A percentile compares a stretch with the other conserved stretches of the same genome.
Conservation (phyloP, 2,888 invertebrate genomes). For the Tetanocera ferruginea region DNA sequence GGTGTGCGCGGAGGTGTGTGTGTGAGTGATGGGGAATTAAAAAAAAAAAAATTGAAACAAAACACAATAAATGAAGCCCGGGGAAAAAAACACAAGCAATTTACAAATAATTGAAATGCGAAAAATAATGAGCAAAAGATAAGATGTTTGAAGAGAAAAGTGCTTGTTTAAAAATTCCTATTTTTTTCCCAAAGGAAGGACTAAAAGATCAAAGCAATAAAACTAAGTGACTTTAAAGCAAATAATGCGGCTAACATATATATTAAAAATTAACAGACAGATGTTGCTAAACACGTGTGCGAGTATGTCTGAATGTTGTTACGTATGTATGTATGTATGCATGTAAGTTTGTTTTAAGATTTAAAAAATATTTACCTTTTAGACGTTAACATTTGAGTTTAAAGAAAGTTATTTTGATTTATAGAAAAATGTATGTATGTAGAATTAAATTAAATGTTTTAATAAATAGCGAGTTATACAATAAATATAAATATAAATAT, state of each 20-base stretch:
- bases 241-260: no score
- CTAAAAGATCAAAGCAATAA: no score
- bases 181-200: no score
- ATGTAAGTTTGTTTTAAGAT: not conserved
- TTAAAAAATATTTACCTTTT: conserved; percentile 23
- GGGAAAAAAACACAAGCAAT: not conserved
- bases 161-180: no score
- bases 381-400: conserved; percentile 27
- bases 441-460: not conserved
- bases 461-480: no score
- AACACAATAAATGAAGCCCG: not conserved
- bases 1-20: no score
- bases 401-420: conserved; percentile 25
- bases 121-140: not conserved
- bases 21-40: not conserved
- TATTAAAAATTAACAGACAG: no score
- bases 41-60: no score
- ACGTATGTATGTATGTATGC: conserved; percentile 27
- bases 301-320: not conserved
- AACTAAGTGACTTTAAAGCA: no score
- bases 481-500: no score
- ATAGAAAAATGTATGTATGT: not conserved
- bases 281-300: no score
- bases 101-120: not conserved
- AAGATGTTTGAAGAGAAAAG: not conserved